These are phyloP conservation scores for Struthio camelus DNA, from an alignment of 2,113 vertebrate species.

Conservation along the genomic window DNA sequence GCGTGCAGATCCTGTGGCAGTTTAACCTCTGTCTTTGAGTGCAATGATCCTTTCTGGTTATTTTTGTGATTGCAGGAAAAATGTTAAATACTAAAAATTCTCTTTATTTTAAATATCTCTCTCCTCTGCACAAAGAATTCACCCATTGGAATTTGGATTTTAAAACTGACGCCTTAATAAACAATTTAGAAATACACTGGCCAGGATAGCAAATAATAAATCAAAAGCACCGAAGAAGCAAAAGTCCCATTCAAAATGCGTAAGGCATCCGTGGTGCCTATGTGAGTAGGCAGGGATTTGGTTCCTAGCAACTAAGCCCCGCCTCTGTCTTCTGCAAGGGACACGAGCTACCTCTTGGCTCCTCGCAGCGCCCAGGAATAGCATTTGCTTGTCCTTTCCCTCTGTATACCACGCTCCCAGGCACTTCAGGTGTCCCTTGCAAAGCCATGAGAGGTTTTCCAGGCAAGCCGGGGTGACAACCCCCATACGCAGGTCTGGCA, in stretches of 20 bases:
- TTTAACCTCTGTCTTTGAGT: neutral
- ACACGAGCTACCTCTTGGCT: neutral
- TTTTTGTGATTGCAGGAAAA: neutral
- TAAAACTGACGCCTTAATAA: neutral
- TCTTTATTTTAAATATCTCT: neutral
- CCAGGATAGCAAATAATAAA: neutral
- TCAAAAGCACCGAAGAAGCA: neutral
- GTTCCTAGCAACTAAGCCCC: neutral
- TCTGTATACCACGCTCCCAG: no score
- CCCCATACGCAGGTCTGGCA: no score
- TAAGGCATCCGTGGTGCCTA: no score
- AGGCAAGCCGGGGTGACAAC: no score
- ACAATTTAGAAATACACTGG: neutral
- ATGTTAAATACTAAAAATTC: neutral
- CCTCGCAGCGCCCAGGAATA: no score
- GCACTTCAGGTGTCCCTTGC: no score
- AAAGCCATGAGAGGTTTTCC: no score
- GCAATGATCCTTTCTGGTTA: neutral
- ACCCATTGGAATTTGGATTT: neutral
- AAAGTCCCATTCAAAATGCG: neutral
- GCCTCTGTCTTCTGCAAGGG: neutral
- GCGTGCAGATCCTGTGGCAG: rapidly evolving
- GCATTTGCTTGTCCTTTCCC: no score
- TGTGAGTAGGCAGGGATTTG: neutral
- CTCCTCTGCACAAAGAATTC: neutral